Base-by-base conservation (phyloP, 1,140 invertebrate species). In the Penaeus vannamei region DNA sequence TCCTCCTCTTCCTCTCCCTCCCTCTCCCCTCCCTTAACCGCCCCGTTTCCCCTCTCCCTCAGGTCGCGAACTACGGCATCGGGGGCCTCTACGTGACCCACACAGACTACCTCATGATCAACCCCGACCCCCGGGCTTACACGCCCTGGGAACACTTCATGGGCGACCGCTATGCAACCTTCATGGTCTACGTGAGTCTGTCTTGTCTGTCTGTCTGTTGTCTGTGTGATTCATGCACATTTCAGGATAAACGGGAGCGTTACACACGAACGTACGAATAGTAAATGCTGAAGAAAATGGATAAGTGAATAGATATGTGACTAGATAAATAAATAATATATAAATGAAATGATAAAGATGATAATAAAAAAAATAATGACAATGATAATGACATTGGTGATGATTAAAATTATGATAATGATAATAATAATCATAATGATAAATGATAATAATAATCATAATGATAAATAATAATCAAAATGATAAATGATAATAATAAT, bases 1-100 rank as follows among this genome's bases (percentile, higher is more conserved):
- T n/a, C n/a, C n/a, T 2, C 36, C 1, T 53, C 46, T 53, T 17
- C 53, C 12, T 53, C 5, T 53, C 53, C 53, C 53, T 53, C 1
- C 53, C 5, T 53, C 53, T 53, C 5, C 26, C 61, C 7, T 85
- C 59, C 17, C 32, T 26, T 8, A 76, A 4, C 59, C n/a, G 26
- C 10, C 22, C 14, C 59, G 3, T 42, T n/a, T 32, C 0, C 53
- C 17, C 26, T 12, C 62, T 26, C 66, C 87, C 91, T 81, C 90
- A 93, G 92, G 93, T 94, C 87, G 94, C 94, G 23, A 95, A 95
- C 91, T 95, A 95, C 92, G 95, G 95, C 29, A 93, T 95, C 86
- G 95, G 95, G 60, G 95, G 95, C 22, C 94, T 95, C 90, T 96
- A 96, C 92, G 94, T 95, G 80, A 94, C 95, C 19, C 95, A 96